Conservation (phyloP, 1,140 invertebrate species). For the Melipona quadrifasciata region DNA sequence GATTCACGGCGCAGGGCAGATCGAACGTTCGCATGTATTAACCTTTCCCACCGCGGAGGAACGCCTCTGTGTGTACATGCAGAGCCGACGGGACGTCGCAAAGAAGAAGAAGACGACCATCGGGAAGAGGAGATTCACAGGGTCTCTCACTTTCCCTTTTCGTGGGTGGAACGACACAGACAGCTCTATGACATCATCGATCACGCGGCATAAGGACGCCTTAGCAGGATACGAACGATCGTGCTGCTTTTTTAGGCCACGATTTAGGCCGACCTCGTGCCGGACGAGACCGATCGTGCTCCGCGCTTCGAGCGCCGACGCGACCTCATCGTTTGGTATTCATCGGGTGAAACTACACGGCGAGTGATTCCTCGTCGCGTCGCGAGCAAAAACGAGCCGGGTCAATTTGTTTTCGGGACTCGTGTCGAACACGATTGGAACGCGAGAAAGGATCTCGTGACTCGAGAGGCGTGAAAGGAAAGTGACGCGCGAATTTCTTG, state of each 20-base stretch:
- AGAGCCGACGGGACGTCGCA: neutral
- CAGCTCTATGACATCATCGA: constrained; percentile 58
- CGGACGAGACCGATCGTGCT: neutral
- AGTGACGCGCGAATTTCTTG: neutral
- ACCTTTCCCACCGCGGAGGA: constrained; percentile 47
- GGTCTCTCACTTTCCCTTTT: constrained; percentile 64
- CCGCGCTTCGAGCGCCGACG: neutral
- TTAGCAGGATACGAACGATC: constrained; percentile 42
- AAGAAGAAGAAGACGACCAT: neutral
- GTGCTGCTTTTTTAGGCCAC: constrained; percentile 46
- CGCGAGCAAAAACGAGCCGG: no score
- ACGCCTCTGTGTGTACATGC: neutral
- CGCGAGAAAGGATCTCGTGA: neutral
- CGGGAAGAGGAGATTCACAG: constrained; percentile 47
- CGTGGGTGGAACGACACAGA: constrained; percentile 58
- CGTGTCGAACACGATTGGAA: neutral
- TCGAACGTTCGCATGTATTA: constrained; percentile 62
- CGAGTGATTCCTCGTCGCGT: constrained; percentile 37
- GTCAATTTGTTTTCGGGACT: constrained; percentile 11
- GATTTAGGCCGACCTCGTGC: constrained; percentile 11
- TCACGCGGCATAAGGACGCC: constrained; percentile 25
- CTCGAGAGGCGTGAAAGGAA: neutral
- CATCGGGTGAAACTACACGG: constrained; percentile 19
- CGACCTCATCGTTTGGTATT: constrained; percentile 17
- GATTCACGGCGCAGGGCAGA: constrained; percentile 48